Conservation (phyloP, 2,888 invertebrate species). For the Dryadula phaetusa region DNA sequence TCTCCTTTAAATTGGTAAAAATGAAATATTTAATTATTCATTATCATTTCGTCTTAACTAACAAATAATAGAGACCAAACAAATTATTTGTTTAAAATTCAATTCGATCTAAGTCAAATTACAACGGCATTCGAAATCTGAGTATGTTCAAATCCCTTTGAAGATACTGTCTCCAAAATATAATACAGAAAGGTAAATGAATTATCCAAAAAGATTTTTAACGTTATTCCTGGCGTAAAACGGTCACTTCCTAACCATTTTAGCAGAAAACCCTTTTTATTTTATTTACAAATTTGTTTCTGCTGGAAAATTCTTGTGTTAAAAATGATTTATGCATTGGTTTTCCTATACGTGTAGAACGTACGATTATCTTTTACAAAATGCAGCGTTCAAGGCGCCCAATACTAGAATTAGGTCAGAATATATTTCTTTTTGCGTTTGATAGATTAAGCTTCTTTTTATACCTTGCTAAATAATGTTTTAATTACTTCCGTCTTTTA, state of each 20-base stretch:
- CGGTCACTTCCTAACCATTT: conserved; percentile 21
- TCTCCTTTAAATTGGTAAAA: background rate
- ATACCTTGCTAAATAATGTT: conserved; percentile 20
- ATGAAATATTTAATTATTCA: background rate
- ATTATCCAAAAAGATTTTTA: conserved; percentile 6
- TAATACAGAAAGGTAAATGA: conserved; percentile 1
- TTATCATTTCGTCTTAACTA: background rate
- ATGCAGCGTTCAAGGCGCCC: conserved; percentile 32
- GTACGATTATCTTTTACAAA: conserved; percentile 37
- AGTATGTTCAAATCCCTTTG: background rate
- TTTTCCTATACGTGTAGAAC: conserved; percentile 29
- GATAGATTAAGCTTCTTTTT: conserved; percentile 22
- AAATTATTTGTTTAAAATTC: conserved; percentile 4
- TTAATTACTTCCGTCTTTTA: background rate
- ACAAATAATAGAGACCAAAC: background rate
- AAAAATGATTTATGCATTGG: conserved; percentile 39
- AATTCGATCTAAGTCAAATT: background rate
- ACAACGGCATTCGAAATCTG: background rate
- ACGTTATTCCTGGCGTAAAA: conserved; percentile 12
- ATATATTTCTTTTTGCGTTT: conserved; percentile 27
- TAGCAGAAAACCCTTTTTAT: background rate
- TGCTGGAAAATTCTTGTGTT: conserved; percentile 9
- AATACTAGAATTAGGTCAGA: conserved; percentile 35
- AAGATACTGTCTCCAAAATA: background rate
- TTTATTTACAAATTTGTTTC: background rate